Percentiles rank a stretch among this genome's conserved stretches.
These are phyloP conservation scores for honey bee (Apis mellifera) DNA, from an alignment of 1,140 invertebrate species.

Conservation along the genomic window Amel_HAv3.1 CM009937.2:10845001-10845500, in stretches of 20 bases:
- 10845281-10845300: constrained; percentile 61
- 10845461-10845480: background rate
- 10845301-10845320: constrained; percentile 62
- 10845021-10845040: too few species aligned
- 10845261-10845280: constrained; percentile 69
- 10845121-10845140: background rate
- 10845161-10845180: background rate
- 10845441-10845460: background rate
- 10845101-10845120: constrained; percentile 22
- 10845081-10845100: background rate
- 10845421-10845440: too few species aligned
- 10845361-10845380: background rate
- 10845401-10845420: too few species aligned
- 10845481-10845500: background rate
- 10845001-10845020: background rate
- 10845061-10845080: background rate
- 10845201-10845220: constrained; percentile 69
- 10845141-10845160: background rate
- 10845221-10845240: constrained; percentile 67
- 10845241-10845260: constrained; percentile 62
- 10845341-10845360: constrained; percentile 9
- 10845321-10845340: constrained; percentile 20
- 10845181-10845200: constrained; percentile 57
- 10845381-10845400: background rate
- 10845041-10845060: background rate